Evolutionary conservation across 2,113 vertebrate species (phyloP).

Genomic region (Irena cyanogastra): DNA sequence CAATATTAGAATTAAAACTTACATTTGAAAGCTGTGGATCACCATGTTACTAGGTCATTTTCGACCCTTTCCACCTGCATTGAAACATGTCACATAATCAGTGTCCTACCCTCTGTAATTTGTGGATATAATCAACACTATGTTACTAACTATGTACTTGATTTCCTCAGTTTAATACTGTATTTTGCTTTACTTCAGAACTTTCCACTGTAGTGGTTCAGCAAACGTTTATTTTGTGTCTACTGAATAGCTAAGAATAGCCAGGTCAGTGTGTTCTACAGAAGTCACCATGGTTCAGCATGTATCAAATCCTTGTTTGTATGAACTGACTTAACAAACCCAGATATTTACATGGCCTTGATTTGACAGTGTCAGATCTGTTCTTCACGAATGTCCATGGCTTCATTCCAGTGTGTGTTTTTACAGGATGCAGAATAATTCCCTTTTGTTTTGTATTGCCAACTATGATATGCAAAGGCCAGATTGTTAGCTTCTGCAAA

Average conservation of each 20-base stretch:
- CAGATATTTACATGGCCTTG: not conserved
- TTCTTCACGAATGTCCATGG: not conserved
- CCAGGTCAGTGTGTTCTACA: conserved; percentile 9
- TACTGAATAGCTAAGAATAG: not conserved
- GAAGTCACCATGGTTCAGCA: not conserved
- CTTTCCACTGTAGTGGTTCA: conserved; percentile 65
- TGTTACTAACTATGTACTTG: conserved; percentile 22
- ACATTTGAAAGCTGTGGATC: conserved; percentile 69
- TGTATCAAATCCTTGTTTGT: not conserved
- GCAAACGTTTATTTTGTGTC: conserved; percentile 49
- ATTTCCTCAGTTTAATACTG: conserved; percentile 5
- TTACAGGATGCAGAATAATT: not conserved
- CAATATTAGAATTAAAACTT: conserved; percentile 71
- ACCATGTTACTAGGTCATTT: conserved; percentile 69
- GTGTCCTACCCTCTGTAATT: conserved; percentile 56
- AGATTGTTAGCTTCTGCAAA: not conserved
- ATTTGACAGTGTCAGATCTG: not conserved
- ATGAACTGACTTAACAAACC: not conserved
- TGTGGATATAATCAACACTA: conserved; percentile 51
- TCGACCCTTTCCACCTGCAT: conserved; percentile 69
- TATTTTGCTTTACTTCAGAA: conserved; percentile 12
- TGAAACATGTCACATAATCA: conserved; percentile 69
- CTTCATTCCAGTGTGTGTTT: not conserved
- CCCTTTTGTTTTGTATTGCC: not conserved
- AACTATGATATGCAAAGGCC: not conserved